A percentile compares a stretch with the other conserved stretches of the same genome.
Conservation (phyloP, 2,888 invertebrate genomes). For the Calameuta pallipes region DNA sequence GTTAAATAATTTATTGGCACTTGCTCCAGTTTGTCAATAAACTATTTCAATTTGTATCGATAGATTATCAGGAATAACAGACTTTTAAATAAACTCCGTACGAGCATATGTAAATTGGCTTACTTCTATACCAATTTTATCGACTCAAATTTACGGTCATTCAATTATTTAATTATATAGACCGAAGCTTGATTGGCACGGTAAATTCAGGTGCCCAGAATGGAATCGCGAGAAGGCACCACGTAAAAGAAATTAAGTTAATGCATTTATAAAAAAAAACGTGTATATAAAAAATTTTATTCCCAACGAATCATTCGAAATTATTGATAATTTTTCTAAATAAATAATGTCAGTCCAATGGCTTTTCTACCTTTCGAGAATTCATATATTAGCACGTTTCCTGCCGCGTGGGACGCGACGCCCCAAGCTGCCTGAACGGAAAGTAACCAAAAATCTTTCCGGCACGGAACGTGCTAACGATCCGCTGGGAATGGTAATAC, state of each 20-base stretch:
- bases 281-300: background rate
- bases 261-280: background rate
- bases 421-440: no score
- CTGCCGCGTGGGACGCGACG: no score
- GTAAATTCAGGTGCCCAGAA: background rate
- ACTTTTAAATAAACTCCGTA: background rate
- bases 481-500: background rate
- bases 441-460: no score
- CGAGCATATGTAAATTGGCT: background rate
- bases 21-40: background rate
- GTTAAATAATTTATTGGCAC: background rate
- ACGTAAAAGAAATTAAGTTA: background rate
- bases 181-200: background rate
- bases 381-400: background rate
- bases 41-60: background rate
- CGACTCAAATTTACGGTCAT: background rate
- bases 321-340: background rate
- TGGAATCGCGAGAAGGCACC: background rate
- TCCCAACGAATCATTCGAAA: background rate
- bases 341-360: background rate
- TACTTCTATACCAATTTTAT: background rate
- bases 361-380: background rate
- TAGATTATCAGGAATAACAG: background rate
- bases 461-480: no score
- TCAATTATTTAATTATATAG: background rate